These are phyloP conservation scores for Nesidiocoris tenuis DNA, from an alignment of 2,888 invertebrate genomes.

Conservation along the genomic window DNA sequence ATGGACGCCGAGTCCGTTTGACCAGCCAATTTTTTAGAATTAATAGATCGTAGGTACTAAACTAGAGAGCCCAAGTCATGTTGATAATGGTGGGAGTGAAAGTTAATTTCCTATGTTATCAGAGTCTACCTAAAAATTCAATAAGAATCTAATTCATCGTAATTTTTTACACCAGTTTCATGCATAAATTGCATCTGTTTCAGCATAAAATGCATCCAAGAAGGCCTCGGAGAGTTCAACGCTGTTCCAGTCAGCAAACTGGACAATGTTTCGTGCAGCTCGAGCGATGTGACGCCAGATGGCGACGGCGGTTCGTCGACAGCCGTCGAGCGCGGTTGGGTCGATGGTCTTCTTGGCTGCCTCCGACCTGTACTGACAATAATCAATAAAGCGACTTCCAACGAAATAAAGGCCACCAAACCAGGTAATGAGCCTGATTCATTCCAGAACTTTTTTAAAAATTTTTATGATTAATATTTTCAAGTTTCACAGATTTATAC, in stretches of 20 bases:
- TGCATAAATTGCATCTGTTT: too few species aligned
- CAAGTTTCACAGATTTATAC: not conserved
- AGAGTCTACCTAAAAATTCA: too few species aligned
- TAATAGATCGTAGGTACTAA: too few species aligned
- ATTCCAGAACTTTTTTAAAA: not conserved
- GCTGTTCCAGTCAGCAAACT: conserved; percentile 51
- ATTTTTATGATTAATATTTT: not conserved
- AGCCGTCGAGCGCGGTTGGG: conserved; percentile 62
- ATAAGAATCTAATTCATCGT: too few species aligned
- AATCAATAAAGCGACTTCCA: conserved; percentile 73
- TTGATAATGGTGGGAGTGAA: too few species aligned
- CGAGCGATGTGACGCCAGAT: conserved; percentile 32
- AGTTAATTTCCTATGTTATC: too few species aligned
- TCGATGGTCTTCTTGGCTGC: conserved; percentile 83
- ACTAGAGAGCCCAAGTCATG: too few species aligned
- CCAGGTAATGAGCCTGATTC: too few species aligned
- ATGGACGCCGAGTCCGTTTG: too few species aligned
- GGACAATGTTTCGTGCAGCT: conserved; percentile 18
- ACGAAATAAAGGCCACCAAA: conserved; percentile 63
- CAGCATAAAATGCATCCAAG: conserved; percentile 67
- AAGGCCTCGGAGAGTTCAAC: conserved; percentile 62
- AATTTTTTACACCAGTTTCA: too few species aligned
- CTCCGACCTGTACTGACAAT: conserved; percentile 84
- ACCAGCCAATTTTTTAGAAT: too few species aligned
- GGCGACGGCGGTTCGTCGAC: conserved; percentile 33